phyloP scores from a whole-genome alignment of 2,888 invertebrate genomes.

The Diadegma fenestrale region DNA sequence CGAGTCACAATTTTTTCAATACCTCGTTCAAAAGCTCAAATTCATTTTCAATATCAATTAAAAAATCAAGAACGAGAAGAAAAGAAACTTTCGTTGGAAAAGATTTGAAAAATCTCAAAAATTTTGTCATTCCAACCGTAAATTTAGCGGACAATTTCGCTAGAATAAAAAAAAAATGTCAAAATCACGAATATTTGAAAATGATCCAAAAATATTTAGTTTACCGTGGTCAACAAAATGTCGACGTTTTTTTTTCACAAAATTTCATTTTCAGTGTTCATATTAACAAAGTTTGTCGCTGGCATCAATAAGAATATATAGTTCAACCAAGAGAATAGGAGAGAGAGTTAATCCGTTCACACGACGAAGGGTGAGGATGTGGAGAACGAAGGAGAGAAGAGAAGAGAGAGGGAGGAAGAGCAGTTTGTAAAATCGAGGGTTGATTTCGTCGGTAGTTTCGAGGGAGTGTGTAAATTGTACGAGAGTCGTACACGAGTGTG shows the following conservation, averaged over 20 bases:
- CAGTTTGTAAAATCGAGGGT: constrained; percentile 18
- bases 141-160: too few relatives aligned
- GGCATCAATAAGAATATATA: not conserved
- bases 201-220: too few relatives aligned
- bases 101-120: too few relatives aligned
- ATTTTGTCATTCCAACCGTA: too few relatives aligned
- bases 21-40: not conserved
- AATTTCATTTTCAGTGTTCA: too few relatives aligned
- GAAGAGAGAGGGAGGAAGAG: constrained; percentile 1
- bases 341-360: constrained; percentile 17
- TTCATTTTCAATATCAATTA: not conserved
- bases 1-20: constrained; percentile 9
- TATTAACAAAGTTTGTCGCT: not conserved
- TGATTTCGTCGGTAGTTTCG: constrained; percentile 24
- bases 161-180: too few relatives aligned
- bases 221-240: too few relatives aligned
- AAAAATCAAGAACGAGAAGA: not conserved
- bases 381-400: not conserved
- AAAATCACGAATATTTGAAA: too few relatives aligned
- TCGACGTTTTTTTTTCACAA: too few relatives aligned
- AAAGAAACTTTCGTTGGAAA: too few relatives aligned
- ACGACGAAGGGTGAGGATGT: constrained; percentile 33
- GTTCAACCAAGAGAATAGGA: not conserved
- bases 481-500: constrained; percentile 51
- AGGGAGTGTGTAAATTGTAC: constrained; percentile 58